Evolutionary conservation across 2,797 vertebrate genomes (phyloP).

Genomic region (Tauraco hartlaubi): DNA sequence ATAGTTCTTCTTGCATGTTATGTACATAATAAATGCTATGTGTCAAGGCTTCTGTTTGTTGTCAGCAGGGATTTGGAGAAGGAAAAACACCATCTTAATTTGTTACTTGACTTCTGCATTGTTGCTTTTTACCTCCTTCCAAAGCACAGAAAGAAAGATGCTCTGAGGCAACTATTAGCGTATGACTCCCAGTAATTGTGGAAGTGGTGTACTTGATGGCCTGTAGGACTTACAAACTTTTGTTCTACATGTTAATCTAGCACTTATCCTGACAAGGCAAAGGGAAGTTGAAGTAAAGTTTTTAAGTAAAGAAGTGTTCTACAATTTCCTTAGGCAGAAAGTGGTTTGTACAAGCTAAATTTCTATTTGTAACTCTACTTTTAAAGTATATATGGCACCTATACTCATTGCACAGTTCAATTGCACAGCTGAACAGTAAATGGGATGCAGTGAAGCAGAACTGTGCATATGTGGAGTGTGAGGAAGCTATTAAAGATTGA

Average conservation of each 20-base stretch:
- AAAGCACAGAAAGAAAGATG: neutral
- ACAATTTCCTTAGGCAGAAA: neutral
- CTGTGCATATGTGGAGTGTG: neutral
- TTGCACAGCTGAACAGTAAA: neutral
- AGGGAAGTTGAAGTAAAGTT: neutral
- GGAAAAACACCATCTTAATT: neutral
- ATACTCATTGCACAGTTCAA: neutral
- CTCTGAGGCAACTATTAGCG: neutral
- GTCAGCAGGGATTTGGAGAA: neutral
- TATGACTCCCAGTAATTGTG: neutral
- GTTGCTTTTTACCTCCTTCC: neutral
- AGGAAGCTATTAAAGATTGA: constrained; percentile 26
- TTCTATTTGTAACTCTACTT: neutral
- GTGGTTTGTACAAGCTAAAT: neutral
- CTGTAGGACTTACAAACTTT: neutral
- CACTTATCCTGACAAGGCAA: neutral
- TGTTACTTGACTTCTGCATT: neutral
- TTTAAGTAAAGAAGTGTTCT: neutral
- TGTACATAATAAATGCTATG: neutral
- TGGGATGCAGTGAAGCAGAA: constrained; percentile 5
- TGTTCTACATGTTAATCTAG: neutral
- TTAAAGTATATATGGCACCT: neutral
- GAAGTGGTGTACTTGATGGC: neutral
- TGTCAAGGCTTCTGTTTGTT: neutral
- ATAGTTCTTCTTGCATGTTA: neutral